Percentiles rank a stretch among this genome's conserved stretches.
phyloP scores from a whole-genome alignment of 2,113 vertebrate species.

The Menidia beryllina region DNA sequence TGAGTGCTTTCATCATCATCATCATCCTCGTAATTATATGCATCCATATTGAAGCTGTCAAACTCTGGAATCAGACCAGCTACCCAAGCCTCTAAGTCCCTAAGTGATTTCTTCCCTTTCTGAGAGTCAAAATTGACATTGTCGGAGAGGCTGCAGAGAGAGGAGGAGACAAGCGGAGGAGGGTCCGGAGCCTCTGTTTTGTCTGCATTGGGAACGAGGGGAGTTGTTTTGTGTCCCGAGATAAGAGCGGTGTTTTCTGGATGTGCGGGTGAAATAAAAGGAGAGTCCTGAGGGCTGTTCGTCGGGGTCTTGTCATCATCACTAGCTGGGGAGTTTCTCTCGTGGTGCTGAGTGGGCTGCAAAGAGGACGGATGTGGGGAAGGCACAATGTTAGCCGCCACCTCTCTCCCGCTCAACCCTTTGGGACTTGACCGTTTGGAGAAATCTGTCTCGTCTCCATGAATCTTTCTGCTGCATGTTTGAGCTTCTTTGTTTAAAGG shows the following conservation, averaged over 20 bases:
- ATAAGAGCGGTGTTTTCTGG: background rate
- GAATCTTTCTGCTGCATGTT: background rate
- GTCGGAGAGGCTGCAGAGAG: conserved; percentile 7
- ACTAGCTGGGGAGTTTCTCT: conserved; percentile 17
- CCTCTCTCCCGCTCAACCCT: background rate
- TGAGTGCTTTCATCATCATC: conserved; percentile 76
- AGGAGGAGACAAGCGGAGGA: conserved; percentile 7
- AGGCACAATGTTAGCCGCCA: background rate
- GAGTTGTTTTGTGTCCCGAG: conserved; percentile 7
- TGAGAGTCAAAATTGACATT: background rate
- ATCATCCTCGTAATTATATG: conserved; percentile 49
- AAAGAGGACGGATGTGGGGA: background rate
- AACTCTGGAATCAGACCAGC: conserved; percentile 66
- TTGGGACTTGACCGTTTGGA: conserved; percentile 36
- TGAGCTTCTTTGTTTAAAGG: conserved; percentile 28
- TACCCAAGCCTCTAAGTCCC: conserved; percentile 59
- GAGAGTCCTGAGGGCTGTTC: conserved; percentile 56
- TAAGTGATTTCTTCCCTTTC: conserved; percentile 34
- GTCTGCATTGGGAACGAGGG: background rate
- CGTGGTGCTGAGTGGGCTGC: background rate
- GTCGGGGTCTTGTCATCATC: conserved; percentile 70
- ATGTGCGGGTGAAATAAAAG: conserved; percentile 23
- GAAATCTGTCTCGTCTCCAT: conserved; percentile 70
- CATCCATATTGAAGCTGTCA: conserved; percentile 49
- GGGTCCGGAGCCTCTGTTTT: background rate